Base-by-base conservation (phyloP, 2,888 invertebrate genomes). In the Acrobeloides nanus region DNA sequence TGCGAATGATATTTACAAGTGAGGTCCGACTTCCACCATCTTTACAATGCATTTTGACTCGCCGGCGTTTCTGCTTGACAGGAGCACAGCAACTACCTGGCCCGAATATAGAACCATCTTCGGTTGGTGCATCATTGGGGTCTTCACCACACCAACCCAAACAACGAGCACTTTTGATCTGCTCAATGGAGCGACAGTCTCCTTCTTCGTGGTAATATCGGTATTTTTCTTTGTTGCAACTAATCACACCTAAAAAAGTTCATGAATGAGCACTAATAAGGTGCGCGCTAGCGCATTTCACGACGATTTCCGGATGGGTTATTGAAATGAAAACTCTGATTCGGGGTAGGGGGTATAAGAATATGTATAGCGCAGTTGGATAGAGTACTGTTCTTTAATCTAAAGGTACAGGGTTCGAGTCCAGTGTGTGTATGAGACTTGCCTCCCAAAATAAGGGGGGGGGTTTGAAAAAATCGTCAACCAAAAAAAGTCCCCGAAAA, bases 221-320 rank as follows among this genome's bases (percentile, higher is more conserved):
- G 52, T 55, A 66, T 33, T 61, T 58, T 41, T 68, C 64, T 48
- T 68, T 68, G 34, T 59, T 51, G 45, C 68, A 68, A 6, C 55
- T 56, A 8, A 66, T 51, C 25, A 61, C 55, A n/a, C 56, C 64
- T 64, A 35, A 33, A 57, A 40, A 25, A n/a, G n/a, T n/a, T n/a
- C n/a, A n/a, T n/a, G n/a, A n/a, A n/a, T n/a, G n/a, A n/a, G n/a
- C n/a, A n/a, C n/a, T n/a, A n/a, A n/a, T n/a, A n/a, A n/a, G n/a
- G n/a, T n/a, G n/a, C n/a, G n/a, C n/a, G n/a, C n/a, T n/a, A n/a
- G n/a, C n/a, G n/a, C n/a, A n/a, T n/a, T n/a, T n/a, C n/a, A n/a
- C n/a, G n/a, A n/a, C n/a, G n/a, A n/a, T n/a, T n/a, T n/a, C n/a
- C n/a, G n/a, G n/a, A n/a, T n/a, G n/a, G n/a, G n/a, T n/a, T n/a